A percentile compares a stretch with the other conserved stretches of the same genome.
Conservation (phyloP, 2,888 invertebrate genomes). For the Yponomeuta plumbellus region DNA sequence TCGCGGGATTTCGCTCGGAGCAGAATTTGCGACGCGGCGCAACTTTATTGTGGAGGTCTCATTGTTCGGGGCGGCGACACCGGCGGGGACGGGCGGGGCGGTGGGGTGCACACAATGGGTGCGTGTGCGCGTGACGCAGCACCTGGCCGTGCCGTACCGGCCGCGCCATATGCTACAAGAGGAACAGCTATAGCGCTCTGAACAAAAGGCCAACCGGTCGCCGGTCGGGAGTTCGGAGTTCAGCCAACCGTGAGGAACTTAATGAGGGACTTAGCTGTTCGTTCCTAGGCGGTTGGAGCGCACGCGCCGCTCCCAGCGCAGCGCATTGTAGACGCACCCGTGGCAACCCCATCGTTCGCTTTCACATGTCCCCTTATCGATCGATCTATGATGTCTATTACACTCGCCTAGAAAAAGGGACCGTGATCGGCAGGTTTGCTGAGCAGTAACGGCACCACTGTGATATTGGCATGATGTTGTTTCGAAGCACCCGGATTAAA, state of each 20-base stretch:
- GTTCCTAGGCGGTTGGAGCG: neutral
- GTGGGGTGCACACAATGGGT: slow-evolving; percentile 45
- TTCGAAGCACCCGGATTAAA: neutral
- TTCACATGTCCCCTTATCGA: slow-evolving; percentile 6
- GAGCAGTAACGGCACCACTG: neutral
- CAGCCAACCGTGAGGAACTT: neutral
- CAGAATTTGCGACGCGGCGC: slow-evolving; percentile 20
- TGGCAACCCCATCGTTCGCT: slow-evolving; percentile 10
- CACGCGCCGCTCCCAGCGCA: slow-evolving; percentile 1
- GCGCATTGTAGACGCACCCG: slow-evolving; percentile 10
- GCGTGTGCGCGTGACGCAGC: slow-evolving; percentile 72
- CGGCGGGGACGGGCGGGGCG: slow-evolving; percentile 19
- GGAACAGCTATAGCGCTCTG: slow-evolving; percentile 19
- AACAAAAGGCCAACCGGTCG: slow-evolving; percentile 22
- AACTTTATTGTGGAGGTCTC: slow-evolving; percentile 37
- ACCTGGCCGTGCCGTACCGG: slow-evolving; percentile 70
- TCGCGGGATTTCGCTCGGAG: slow-evolving; percentile 14
- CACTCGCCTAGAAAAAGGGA: neutral
- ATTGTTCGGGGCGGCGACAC: slow-evolving; percentile 50
- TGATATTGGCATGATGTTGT: neutral
- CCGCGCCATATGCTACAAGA: slow-evolving; percentile 62
- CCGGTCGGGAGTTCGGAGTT: slow-evolving; percentile 18
- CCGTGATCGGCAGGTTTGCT: neutral
- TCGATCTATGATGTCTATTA: slow-evolving; percentile 5
- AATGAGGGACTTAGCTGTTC: neutral